Evolutionary conservation across 2,888 invertebrate species (phyloP).

Genomic region (Rotaria magnacalcarata): DNA sequence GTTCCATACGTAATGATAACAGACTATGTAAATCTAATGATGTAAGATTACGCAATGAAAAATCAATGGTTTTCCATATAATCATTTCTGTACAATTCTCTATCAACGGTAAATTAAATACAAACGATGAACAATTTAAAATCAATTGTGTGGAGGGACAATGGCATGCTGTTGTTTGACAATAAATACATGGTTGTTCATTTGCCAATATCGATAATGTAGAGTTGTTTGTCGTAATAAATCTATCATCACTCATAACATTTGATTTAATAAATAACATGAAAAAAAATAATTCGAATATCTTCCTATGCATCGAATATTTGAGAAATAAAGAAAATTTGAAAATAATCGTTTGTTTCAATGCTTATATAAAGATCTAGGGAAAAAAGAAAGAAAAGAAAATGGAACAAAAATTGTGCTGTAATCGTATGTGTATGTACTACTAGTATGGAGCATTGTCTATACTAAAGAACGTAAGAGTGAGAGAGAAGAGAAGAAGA

Average conservation of each 20-base stretch:
- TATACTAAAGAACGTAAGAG: not conserved
- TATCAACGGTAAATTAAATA: not conserved
- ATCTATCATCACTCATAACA: not conserved
- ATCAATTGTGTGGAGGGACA: not conserved
- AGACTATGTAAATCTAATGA: not conserved
- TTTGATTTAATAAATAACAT: not conserved
- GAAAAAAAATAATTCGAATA: not conserved
- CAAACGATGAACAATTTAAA: not conserved
- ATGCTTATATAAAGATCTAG: not conserved
- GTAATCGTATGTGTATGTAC: not conserved
- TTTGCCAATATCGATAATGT: not conserved
- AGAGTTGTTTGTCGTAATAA: not conserved
- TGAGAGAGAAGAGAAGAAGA: slow-evolving; percentile 11
- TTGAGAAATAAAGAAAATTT: not conserved
- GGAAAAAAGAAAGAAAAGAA: not conserved
- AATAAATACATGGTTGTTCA: not conserved
- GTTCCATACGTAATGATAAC: slow-evolving; percentile 7
- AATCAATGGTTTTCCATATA: not conserved
- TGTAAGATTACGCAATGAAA: slow-evolving; percentile 22
- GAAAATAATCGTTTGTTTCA: not conserved
- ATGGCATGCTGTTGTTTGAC: not conserved
- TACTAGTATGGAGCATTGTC: not conserved
- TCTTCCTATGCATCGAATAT: not conserved
- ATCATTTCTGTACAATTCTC: not conserved
- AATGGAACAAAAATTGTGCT: not conserved